Percentiles rank a stretch among this genome's conserved stretches.
Conservation (phyloP, 2,888 invertebrate genomes). For the Tipula lateralis region DNA sequence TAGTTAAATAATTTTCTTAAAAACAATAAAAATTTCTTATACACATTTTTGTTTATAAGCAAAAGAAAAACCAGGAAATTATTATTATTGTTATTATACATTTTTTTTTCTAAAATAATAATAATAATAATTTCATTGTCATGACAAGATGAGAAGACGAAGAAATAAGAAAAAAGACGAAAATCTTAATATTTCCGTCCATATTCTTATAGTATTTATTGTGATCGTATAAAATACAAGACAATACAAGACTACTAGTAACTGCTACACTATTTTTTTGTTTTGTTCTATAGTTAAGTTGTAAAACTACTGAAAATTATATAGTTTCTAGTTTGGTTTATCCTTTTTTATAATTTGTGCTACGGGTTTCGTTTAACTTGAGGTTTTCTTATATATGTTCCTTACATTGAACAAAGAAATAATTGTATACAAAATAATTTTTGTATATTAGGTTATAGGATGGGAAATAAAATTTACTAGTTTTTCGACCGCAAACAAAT, state of each 20-base stretch:
- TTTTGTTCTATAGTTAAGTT: not conserved
- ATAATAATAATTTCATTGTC: slow-evolving; percentile 20
- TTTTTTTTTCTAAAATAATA: not conserved
- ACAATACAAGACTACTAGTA: not conserved
- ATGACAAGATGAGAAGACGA: not conserved
- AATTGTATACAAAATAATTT: not conserved
- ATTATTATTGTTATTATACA: slow-evolving; percentile 19
- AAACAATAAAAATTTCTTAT: slow-evolving; percentile 16
- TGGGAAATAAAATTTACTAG: not conserved
- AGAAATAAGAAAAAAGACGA: not conserved
- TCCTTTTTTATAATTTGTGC: not conserved
- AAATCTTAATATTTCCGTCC: slow-evolving; percentile 24
- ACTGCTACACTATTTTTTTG: not conserved
- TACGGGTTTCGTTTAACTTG: not conserved
- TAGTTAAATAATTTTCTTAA: slow-evolving; percentile 24
- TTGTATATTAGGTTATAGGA: not conserved
- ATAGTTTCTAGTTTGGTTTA: not conserved
- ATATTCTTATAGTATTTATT: slow-evolving; percentile 5
- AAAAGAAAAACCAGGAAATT: not conserved
- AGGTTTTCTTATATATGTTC: not conserved
- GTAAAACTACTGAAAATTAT: not conserved
- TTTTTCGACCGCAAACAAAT: not conserved
- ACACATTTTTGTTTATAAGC: not conserved
- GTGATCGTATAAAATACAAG: not conserved
- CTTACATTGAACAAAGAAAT: not conserved